Percentiles rank a stretch among this genome's conserved stretches.
These are phyloP conservation scores for Nymphalis io DNA, from an alignment of 1,140 invertebrate genomes.

Conservation along the genomic window DNA sequence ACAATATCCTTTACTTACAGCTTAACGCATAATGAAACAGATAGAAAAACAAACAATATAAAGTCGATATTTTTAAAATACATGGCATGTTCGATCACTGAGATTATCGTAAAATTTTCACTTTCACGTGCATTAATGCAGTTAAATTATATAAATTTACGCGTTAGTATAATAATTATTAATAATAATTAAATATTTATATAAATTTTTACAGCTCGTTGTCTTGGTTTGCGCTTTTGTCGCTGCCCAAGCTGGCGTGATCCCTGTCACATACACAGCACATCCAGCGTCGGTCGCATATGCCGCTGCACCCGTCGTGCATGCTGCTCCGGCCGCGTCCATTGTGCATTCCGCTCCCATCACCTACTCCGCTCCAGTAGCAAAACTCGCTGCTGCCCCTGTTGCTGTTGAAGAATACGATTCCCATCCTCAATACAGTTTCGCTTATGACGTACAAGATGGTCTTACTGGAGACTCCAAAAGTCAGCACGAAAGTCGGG, in stretches of 20 bases:
- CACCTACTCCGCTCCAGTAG: slow-evolving; percentile 49
- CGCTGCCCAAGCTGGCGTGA: slow-evolving; percentile 49
- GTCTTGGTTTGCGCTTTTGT: slow-evolving; percentile 60
- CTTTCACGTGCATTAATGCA: too few species aligned
- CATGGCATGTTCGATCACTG: too few species aligned
- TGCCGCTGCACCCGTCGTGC: slow-evolving; percentile 59
- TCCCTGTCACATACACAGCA: slow-evolving; percentile 50
- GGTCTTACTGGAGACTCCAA: slow-evolving; percentile 85
- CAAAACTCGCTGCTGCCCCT: slow-evolving; percentile 58
- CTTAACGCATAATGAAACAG: too few species aligned
- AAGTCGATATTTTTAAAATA: too few species aligned
- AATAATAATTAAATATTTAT: background rate
- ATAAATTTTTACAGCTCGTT: slow-evolving; percentile 49
- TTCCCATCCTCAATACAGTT: slow-evolving; percentile 83
- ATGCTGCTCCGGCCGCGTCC: slow-evolving; percentile 57
- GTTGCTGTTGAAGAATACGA: slow-evolving; percentile 62
- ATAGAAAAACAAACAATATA: too few species aligned
- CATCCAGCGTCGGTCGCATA: slow-evolving; percentile 49
- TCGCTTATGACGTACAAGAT: slow-evolving; percentile 84
- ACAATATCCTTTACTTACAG: too few species aligned
- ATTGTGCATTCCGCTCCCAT: slow-evolving; percentile 52
- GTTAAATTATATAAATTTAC: too few species aligned
- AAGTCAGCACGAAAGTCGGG: slow-evolving; percentile 83
- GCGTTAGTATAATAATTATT: background rate
- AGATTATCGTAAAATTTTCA: too few species aligned